A percentile compares a stretch with the other conserved stretches of the same genome.
Evolutionary conservation across 2,888 invertebrate genomes (phyloP).

Genomic region (Tethea ocularis): DNA sequence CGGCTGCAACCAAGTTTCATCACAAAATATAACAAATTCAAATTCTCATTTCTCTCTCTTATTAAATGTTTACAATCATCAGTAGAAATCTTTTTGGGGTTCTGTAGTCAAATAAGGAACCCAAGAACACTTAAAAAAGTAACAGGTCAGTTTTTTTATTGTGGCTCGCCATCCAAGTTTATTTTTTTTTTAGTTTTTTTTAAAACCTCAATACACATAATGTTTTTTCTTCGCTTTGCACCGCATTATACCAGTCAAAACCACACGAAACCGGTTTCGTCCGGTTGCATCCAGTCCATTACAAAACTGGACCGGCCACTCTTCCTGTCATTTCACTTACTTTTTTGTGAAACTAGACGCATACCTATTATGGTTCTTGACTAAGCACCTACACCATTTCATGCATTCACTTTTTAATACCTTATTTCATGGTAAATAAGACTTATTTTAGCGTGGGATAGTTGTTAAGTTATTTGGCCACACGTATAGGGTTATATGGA

Average conservation of each 20-base stretch:
- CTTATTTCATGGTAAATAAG: neutral
- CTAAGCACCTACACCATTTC: slow-evolving; percentile 10
- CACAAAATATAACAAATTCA: no score
- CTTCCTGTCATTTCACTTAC: slow-evolving; percentile 64
- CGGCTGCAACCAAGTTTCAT: no score
- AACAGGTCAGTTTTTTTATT: no score
- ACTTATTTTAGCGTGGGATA: neutral
- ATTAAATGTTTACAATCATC: no score
- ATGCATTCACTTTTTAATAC: neutral
- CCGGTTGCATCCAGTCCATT: slow-evolving; percentile 40
- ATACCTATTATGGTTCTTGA: slow-evolving; percentile 20
- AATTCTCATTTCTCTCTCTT: no score
- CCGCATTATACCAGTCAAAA: slow-evolving; percentile 16
- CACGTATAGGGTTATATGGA: slow-evolving; percentile 16
- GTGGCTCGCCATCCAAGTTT: no score
- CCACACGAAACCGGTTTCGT: slow-evolving; percentile 36
- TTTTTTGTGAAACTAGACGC: slow-evolving; percentile 41
- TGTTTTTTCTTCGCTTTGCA: neutral
- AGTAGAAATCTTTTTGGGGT: no score
- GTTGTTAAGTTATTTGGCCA: neutral
- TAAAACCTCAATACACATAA: neutral
- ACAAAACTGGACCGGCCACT: slow-evolving; percentile 47
- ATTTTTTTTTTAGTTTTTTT: neutral
- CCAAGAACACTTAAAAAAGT: no score
- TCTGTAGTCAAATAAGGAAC: no score